Percentiles rank a stretch among this genome's conserved stretches.
Conservation (phyloP, 2,797 vertebrate species). For the Novumbra hubbsi region DNA sequence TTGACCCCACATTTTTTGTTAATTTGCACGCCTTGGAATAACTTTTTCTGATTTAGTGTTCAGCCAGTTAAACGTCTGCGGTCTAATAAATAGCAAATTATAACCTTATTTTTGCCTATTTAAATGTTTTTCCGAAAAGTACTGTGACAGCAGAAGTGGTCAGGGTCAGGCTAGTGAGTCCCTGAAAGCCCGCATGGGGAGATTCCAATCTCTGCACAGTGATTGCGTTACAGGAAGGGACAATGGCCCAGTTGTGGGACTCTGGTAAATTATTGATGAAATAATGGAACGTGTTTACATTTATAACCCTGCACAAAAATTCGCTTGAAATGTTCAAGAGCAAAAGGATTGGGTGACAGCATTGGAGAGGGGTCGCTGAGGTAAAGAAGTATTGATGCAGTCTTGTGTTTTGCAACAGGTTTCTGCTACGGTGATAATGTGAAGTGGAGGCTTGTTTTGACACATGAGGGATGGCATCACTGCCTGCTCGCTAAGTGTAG, state of each 20-base stretch:
- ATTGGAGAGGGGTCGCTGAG: not conserved
- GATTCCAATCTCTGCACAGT: constrained; percentile 8
- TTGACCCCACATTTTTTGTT: no score
- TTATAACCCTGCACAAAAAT: constrained; percentile 26
- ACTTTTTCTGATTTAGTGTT: no score
- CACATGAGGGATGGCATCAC: not conserved
- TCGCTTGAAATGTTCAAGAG: constrained; percentile 24
- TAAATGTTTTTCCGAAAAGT: no score
- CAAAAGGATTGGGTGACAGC: constrained; percentile 8
- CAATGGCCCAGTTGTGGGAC: constrained; percentile 31
- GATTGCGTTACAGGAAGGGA: constrained; percentile 17
- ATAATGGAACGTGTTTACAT: constrained; percentile 13
- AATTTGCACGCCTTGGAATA: no score
- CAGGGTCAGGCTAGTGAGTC: not conserved
- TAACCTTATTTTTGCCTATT: not conserved
- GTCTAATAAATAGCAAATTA: not conserved
- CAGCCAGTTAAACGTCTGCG: no score
- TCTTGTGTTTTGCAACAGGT: constrained; percentile 1
- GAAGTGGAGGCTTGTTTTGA: constrained; percentile 1
- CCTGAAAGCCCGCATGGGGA: not conserved
- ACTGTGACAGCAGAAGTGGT: not conserved
- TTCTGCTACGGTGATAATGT: not conserved
- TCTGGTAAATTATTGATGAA: constrained; percentile 48
- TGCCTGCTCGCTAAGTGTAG: not conserved
- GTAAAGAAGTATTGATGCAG: not conserved